Conservation (phyloP, 2,797 vertebrate species). For the Chelon labrosus region DNA sequence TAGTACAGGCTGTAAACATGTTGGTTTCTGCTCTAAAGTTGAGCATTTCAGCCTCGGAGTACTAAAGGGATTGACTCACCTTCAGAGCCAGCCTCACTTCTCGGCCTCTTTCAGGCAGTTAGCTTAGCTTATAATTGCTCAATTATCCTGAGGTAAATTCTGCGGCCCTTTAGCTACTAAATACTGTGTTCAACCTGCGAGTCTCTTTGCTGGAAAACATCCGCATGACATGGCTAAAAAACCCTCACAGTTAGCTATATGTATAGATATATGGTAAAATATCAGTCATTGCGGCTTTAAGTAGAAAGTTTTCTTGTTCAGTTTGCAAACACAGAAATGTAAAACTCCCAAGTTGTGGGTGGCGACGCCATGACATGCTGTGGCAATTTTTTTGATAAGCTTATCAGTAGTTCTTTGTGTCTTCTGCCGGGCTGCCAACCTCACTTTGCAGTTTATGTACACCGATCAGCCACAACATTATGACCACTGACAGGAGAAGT, state of each 20-base stretch:
- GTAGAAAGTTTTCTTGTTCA: not conserved
- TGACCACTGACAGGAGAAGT: too few species aligned
- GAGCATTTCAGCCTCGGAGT: too few species aligned
- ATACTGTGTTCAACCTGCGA: not conserved
- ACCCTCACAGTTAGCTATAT: too few species aligned
- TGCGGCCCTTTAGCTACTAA: not conserved
- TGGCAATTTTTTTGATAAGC: not conserved
- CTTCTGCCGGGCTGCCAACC: not conserved
- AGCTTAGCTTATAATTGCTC: too few species aligned
- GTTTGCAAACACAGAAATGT: not conserved
- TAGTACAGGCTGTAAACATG: too few species aligned
- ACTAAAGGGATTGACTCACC: too few species aligned
- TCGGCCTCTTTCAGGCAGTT: too few species aligned
- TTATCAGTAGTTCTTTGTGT: not conserved
- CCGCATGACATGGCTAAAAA: too few species aligned
- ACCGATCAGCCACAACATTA: too few species aligned
- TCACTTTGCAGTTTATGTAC: not conserved
- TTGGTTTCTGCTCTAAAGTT: too few species aligned
- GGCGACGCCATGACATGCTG: not conserved
- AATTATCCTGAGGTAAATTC: not conserved
- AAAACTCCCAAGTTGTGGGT: not conserved
- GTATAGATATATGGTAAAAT: too few species aligned
- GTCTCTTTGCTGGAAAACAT: not conserved
- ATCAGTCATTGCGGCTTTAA: not conserved
- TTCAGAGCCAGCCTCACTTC: too few species aligned